Evolutionary conservation across 2,113 vertebrate species (phyloP), one percentile per base, ranked within the genome.

Genomic region (Suncus etruscus): DNA sequence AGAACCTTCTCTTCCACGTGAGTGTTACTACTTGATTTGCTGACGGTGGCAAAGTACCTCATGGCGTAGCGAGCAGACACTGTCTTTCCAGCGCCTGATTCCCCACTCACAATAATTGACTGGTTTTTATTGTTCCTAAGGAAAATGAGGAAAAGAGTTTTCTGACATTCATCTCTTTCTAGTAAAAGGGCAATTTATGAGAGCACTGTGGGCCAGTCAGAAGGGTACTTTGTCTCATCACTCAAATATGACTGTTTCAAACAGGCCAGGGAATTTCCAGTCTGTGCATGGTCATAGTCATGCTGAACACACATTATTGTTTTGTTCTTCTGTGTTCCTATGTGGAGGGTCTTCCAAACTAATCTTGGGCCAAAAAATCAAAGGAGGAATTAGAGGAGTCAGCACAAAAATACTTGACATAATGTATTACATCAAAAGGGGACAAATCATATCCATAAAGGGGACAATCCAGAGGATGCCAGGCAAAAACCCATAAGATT

Each of bases 71-170:
- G 98, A 51, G 99, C 99, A 9, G 99, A 99, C 83, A 99, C 99
- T 0, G 99, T 99, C 97, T 99, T 99, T 12, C 99, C 99, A 6
- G 99, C 99, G 82, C 99, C 99, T 0, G 99, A 99, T 95, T 99
- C 99, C 32, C 99, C 99, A 3, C 99, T 99, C 87, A 99, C 99
- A 63, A 99, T 99, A 75, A 99, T 98, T 3, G 99, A 99, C 97
- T 99, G 99, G 91, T 99, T 99, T 95, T 96, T 99, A 87, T 98
- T 98, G 94, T 99, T 99, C 95, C 99, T 99, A 83, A 89, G 96
- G 91, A 7, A 89, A 97, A 96, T 68, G 1, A 47, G 95, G 15
- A 79, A 79, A 91, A 87, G 72, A 20, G 63, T 1, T 74, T 63
- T 75, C 54, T 0, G 4, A 47, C 72, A 12, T 22, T 80, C 14